Percentiles rank a stretch among this genome's conserved stretches.
phyloP scores from a whole-genome alignment of 1,140 invertebrate species.

The Drosophila kohkoa region DNA sequence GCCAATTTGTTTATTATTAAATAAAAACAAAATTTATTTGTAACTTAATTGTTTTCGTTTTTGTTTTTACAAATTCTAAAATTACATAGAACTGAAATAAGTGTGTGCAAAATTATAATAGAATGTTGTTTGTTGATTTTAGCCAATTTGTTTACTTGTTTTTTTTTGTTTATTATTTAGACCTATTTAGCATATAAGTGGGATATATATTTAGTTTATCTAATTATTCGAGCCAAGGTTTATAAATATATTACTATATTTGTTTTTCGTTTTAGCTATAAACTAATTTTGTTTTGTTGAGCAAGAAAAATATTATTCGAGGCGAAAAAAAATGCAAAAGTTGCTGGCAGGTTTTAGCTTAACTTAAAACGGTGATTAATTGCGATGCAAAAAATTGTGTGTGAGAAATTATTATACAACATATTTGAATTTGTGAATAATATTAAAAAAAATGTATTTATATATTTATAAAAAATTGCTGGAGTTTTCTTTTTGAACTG shows the following conservation, averaged over 20 bases:
- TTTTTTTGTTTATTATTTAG: conserved; percentile 24
- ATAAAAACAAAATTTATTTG: conserved; percentile 46
- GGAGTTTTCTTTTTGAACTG: conserved; percentile 6
- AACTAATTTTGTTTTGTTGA: conserved; percentile 37
- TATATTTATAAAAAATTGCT: conserved; percentile 7
- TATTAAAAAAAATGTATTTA: conserved; percentile 7
- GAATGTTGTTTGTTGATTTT: conserved; percentile 32
- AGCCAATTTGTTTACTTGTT: conserved; percentile 27
- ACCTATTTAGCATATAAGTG: conserved; percentile 45
- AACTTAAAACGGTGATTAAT: conserved; percentile 39
- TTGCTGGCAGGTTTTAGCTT: conserved; percentile 69
- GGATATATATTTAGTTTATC: conserved; percentile 25
- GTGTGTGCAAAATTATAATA: conserved; percentile 48
- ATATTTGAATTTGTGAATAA: conserved; percentile 35
- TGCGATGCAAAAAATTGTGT: conserved; percentile 13
- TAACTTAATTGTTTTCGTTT: conserved; percentile 45
- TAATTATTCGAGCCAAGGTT: conserved; percentile 54
- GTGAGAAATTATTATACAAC: conserved; percentile 51
- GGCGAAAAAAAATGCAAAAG: conserved; percentile 72
- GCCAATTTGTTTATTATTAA: conserved; percentile 33
- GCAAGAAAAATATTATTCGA: conserved; percentile 39
- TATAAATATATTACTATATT: conserved; percentile 19
- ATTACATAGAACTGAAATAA: conserved; percentile 48
- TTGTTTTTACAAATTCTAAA: conserved; percentile 68
- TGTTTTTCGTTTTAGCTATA: conserved; percentile 16